Evolutionary conservation across 2,797 vertebrate genomes (phyloP).

Genomic region (Enteromius thamalakanensis): DNA sequence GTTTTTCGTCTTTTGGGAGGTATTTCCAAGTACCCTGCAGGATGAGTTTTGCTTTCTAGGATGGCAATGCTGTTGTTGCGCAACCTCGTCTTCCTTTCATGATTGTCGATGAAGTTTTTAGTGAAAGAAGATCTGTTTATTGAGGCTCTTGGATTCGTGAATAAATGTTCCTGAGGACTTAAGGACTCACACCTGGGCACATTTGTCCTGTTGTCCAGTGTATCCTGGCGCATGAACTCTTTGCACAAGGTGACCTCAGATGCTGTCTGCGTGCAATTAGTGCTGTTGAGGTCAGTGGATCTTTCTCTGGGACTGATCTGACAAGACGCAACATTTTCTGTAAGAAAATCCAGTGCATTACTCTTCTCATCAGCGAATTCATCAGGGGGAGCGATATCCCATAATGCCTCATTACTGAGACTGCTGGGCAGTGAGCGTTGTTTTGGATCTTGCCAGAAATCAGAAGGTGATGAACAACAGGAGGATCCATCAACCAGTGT

Average conservation of each 20-base stretch:
- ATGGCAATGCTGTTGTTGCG: constrained; percentile 72
- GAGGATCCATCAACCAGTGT: constrained; percentile 60
- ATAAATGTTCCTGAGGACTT: constrained; percentile 60
- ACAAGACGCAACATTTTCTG: constrained; percentile 66
- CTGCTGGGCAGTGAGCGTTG: constrained; percentile 49
- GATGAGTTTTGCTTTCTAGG: constrained; percentile 64
- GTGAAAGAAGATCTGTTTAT: constrained; percentile 69
- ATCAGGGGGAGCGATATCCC: constrained; percentile 70
- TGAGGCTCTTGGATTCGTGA: constrained; percentile 65
- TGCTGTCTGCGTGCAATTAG: constrained; percentile 1
- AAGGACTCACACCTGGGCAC: constrained; percentile 59
- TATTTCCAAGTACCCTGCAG: constrained; percentile 41
- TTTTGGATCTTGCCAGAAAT: constrained; percentile 62
- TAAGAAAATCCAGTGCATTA: constrained; percentile 65
- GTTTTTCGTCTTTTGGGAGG: constrained; percentile 76
- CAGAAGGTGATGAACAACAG: constrained; percentile 59
- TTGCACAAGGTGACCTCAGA: constrained; percentile 8
- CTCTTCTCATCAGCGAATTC: constrained; percentile 73
- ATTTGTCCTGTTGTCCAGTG: constrained; percentile 56
- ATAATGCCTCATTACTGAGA: constrained; percentile 60
- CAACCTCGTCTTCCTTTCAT: constrained; percentile 64
- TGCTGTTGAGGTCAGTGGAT: constrained; percentile 45
- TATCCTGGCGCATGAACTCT: constrained; percentile 60
- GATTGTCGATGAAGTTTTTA: constrained; percentile 68
- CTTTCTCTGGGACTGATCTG: constrained; percentile 57